phyloP scores from a whole-genome alignment of 2,888 invertebrate species.

The Hirudinaria manillensis region DNA sequence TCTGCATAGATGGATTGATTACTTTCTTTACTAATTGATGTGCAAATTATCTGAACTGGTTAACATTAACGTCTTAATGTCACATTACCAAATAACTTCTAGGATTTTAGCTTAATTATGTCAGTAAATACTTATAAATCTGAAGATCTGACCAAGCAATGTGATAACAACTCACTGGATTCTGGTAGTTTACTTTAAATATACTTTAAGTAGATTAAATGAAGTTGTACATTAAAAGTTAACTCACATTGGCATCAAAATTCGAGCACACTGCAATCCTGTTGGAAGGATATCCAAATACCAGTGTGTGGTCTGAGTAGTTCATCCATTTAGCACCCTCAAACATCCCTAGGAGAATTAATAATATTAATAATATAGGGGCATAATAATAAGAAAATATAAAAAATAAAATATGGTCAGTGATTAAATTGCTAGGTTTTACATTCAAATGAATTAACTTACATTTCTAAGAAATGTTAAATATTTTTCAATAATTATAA shows the following conservation, averaged over 20 bases:
- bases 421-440: too few relatives aligned
- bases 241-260: constrained; percentile 19
- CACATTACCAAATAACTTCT: too few relatives aligned
- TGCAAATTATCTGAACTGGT: too few relatives aligned
- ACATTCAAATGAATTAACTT: background rate
- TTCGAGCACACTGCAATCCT: constrained; percentile 55
- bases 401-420: too few relatives aligned
- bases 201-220: background rate
- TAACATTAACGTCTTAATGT: too few relatives aligned
- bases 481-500: too few relatives aligned
- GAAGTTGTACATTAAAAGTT: background rate
- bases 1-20: too few relatives aligned
- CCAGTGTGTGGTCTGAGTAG: constrained; percentile 57
- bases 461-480: background rate
- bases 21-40: too few relatives aligned
- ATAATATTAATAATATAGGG: constrained; percentile 1
- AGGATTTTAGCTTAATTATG: too few relatives aligned
- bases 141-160: too few relatives aligned
- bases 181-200: background rate
- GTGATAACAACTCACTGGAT: background rate
- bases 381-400: background rate
- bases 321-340: constrained; percentile 78
- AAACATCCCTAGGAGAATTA: constrained; percentile 63
- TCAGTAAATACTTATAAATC: too few relatives aligned
- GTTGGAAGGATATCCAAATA: constrained; percentile 87